Conservation (phyloP, 2,888 invertebrate genomes). For the Patella depressa region DNA sequence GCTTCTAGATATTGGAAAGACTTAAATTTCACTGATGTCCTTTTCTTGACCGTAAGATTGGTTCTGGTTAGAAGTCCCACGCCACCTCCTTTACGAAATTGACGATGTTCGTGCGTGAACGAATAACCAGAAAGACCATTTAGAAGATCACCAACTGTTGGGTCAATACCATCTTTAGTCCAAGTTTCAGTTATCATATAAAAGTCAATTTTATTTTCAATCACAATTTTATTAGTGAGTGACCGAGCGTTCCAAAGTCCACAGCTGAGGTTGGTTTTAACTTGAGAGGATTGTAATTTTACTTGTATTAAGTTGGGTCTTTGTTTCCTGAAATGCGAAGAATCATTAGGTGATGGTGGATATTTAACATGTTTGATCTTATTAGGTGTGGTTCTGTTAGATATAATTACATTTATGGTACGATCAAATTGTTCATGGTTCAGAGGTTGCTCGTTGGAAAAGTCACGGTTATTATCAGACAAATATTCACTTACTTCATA, state of each 20-base stretch:
- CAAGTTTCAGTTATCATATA: constrained; percentile 4
- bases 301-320: neutral
- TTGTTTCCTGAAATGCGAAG: too few relatives aligned
- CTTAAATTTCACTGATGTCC: neutral
- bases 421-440: too few relatives aligned
- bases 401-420: too few relatives aligned
- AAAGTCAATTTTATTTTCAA: constrained; percentile 27
- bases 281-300: neutral
- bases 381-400: too few relatives aligned
- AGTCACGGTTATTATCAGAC: too few relatives aligned
- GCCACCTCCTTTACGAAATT: neutral
- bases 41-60: neutral
- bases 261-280: neutral
- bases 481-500: too few relatives aligned
- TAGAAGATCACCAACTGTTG: constrained; percentile 6
- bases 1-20: constrained; percentile 4
- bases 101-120: neutral
- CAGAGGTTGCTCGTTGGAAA: too few relatives aligned
- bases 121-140: neutral
- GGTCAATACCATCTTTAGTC: neutral
- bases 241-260: neutral
- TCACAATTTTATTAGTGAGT: neutral
- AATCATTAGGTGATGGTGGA: too few relatives aligned
- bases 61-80: neutral
- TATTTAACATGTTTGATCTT: too few relatives aligned